phyloP scores from a whole-genome alignment of 2,797 vertebrate species.

The Antennarius maculatus region DNA sequence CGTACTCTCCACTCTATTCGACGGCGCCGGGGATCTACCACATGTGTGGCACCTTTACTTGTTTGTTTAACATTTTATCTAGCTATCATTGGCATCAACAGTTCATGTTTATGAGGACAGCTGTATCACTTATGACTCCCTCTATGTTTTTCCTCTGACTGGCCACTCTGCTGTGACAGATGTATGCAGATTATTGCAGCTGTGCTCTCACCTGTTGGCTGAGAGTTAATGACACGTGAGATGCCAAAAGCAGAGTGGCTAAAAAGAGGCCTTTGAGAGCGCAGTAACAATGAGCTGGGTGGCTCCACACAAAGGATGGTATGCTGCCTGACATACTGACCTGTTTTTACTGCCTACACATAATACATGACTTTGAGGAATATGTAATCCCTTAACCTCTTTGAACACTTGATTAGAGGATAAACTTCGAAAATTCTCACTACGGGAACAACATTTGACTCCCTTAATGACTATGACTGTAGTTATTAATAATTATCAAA shows the following conservation, averaged over 20 bases:
- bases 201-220: conserved; percentile 75
- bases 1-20: not conserved
- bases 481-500: too few relatives aligned
- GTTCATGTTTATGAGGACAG: conserved; percentile 54
- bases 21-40: not conserved
- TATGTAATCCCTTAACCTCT: conserved; percentile 32
- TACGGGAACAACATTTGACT: not conserved
- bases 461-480: not conserved
- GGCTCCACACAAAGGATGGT: conserved; percentile 19
- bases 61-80: conserved; percentile 11
- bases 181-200: conserved; percentile 70
- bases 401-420: conserved; percentile 15
- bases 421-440: conserved; percentile 3
- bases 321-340: conserved; percentile 58
- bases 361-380: conserved; percentile 24
- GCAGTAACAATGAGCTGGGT: conserved; percentile 18
- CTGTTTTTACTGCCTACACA: conserved; percentile 43
- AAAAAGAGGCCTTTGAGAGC: conserved; percentile 25
- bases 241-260: conserved; percentile 39
- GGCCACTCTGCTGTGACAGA: conserved; percentile 59
- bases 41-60: not conserved
- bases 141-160: conserved; percentile 4
- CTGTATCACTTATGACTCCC: conserved; percentile 46
- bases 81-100: conserved; percentile 19
- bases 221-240: conserved; percentile 68